Evolutionary conservation across 1,140 invertebrate genomes (phyloP).

Genomic region (Saccostrea echinata): DNA sequence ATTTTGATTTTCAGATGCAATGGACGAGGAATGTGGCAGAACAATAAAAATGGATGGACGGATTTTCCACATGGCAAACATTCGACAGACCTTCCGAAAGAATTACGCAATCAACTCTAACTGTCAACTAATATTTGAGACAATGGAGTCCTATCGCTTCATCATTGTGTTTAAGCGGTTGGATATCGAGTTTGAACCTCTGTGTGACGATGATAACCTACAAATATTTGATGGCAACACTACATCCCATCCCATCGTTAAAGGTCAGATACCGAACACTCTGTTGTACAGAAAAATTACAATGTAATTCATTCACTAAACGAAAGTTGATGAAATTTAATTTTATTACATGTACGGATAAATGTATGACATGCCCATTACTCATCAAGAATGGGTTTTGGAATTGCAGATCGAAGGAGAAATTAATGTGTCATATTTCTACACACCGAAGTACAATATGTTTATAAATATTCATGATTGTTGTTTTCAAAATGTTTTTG

Average conservation of each 20-base stretch:
- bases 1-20: conserved; percentile 10
- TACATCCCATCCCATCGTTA: conserved; percentile 24
- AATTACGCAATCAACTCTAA: conserved; percentile 41
- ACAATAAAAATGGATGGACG: conserved; percentile 40
- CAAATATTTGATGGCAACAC: conserved; percentile 44
- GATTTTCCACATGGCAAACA: not conserved
- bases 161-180: conserved; percentile 46
- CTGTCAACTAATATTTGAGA: conserved; percentile 34
- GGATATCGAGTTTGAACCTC: conserved; percentile 48
- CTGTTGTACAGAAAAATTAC: too few species aligned
- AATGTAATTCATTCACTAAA: too few species aligned
- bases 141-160: conserved; percentile 19
- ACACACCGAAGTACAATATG: not conserved
- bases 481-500: not conserved
- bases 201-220: conserved; percentile 50
- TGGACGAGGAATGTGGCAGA: conserved; percentile 48
- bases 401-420: too few species aligned
- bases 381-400: too few species aligned
- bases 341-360: too few species aligned
- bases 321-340: too few species aligned
- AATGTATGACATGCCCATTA: too few species aligned
- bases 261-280: conserved; percentile 31
- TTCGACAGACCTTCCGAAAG: conserved; percentile 15
- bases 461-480: not conserved
- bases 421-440: not conserved